These are phyloP conservation scores for Eucera pruinosa DNA, from an alignment of 2,888 invertebrate genomes.

Conservation along the genomic window DNA sequence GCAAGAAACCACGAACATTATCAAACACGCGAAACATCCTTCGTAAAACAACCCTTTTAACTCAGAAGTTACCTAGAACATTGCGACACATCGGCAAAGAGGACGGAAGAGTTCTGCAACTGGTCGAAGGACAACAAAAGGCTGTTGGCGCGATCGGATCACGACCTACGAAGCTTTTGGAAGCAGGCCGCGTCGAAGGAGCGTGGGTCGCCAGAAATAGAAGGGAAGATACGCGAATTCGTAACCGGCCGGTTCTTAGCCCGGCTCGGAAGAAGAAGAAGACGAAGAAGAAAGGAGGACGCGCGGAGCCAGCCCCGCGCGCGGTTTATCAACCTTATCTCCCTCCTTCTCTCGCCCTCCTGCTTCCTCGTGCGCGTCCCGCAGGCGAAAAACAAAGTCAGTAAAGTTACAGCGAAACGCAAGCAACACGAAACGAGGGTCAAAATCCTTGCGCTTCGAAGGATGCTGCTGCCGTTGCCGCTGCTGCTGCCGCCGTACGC, in stretches of 20 bases:
- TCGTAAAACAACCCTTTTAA: no score
- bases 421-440: conserved; percentile 84
- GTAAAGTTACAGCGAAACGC: conserved; percentile 81
- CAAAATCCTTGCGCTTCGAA: conserved; percentile 83
- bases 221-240: conserved; percentile 65
- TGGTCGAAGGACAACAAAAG: conserved; percentile 23
- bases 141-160: conserved; percentile 69
- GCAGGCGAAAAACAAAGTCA: conserved; percentile 82
- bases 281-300: conserved; percentile 57
- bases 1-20: no score
- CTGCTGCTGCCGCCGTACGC: conserved; percentile 49
- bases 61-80: no score
- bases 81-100: not conserved
- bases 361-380: conserved; percentile 65
- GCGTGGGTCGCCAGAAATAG: conserved; percentile 65
- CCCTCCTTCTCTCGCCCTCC: conserved; percentile 61
- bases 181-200: conserved; percentile 40
- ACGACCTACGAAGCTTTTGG: conserved; percentile 71
- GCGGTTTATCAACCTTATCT: conserved; percentile 81
- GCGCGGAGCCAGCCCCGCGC: conserved; percentile 48
- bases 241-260: conserved; percentile 54
- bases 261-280: conserved; percentile 35
- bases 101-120: not conserved
- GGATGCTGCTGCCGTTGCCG: conserved; percentile 72
- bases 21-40: no score